A percentile compares a stretch with the other conserved stretches of the same genome.
Evolutionary conservation across 2,888 invertebrate species (phyloP).

Genomic region (Caenorhabditis drosophilae): DNA sequence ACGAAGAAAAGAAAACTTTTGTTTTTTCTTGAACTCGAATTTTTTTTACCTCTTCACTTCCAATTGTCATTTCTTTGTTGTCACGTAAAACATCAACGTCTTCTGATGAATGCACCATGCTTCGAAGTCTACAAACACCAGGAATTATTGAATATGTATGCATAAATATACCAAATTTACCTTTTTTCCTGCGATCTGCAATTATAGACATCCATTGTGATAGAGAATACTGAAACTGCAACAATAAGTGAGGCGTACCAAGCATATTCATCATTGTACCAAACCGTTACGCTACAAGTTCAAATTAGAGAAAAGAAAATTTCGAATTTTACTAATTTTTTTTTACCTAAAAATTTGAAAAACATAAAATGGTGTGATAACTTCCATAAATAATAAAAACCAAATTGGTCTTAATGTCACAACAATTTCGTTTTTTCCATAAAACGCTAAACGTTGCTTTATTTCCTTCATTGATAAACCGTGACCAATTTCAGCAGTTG

Average conservation of each 20-base stretch:
- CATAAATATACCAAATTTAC: conserved; percentile 9
- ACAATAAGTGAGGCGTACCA: conserved; percentile 86
- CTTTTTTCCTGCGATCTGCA: conserved; percentile 79
- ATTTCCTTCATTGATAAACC: conserved; percentile 4
- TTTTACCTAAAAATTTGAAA: conserved; percentile 72
- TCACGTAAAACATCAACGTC: conserved; percentile 75
- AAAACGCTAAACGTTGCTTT: conserved; percentile 61
- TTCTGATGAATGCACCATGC: conserved; percentile 81
- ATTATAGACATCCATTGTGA: conserved; percentile 70
- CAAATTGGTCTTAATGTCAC: conserved; percentile 72
- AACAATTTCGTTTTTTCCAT: conserved; percentile 72
- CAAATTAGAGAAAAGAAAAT: neutral
- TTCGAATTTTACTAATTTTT: no score
- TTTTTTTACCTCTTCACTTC: conserved; percentile 37
- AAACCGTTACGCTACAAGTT: conserved; percentile 74
- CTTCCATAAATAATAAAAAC: conserved; percentile 72
- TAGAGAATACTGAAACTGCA: conserved; percentile 81
- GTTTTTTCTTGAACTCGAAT: no score
- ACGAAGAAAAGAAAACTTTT: no score
- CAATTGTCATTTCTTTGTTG: conserved; percentile 30
- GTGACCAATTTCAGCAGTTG: neutral
- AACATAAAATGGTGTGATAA: conserved; percentile 73
- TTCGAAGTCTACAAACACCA: conserved; percentile 26
- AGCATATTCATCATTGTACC: conserved; percentile 84
- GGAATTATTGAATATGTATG: conserved; percentile 1